phyloP scores from a whole-genome alignment of 2,888 invertebrate species.

The Megalurothrips usitatus region DNA sequence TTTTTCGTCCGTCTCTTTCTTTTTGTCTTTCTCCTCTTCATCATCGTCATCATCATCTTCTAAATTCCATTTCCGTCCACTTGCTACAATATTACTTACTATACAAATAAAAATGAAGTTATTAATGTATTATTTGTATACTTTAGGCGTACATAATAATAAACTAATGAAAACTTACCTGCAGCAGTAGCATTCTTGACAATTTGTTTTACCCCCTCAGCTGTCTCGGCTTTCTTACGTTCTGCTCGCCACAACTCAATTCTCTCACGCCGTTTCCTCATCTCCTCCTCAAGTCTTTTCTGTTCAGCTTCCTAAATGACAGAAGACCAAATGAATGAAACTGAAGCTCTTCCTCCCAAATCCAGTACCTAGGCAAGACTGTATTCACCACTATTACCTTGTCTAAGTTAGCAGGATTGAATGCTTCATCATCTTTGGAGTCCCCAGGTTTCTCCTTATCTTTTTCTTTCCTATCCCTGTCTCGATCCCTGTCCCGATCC shows the following conservation, averaged over 20 bases:
- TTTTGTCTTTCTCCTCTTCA: conserved; percentile 50
- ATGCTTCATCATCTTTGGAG: conserved; percentile 55
- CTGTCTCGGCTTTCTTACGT: conserved; percentile 76
- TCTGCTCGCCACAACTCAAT: conserved; percentile 96
- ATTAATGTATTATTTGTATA: not conserved
- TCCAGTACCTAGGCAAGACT: not conserved
- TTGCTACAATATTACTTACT: not conserved
- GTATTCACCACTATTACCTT: conserved; percentile 52
- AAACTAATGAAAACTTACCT: not conserved
- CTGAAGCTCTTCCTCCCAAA: not conserved
- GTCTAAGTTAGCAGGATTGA: conserved; percentile 68
- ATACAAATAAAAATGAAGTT: not conserved
- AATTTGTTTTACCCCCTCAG: conserved; percentile 68
- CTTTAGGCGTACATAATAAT: not conserved
- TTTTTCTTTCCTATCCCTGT: conserved; percentile 54
- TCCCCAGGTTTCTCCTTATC: conserved; percentile 57
- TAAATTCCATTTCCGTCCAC: conserved; percentile 73
- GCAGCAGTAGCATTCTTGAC: conserved; percentile 17
- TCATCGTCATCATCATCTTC: conserved; percentile 96
- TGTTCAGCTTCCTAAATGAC: conserved; percentile 75
- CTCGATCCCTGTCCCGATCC: conserved; percentile 44
- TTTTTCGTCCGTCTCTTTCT: conserved; percentile 42
- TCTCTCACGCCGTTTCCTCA: conserved; percentile 91
- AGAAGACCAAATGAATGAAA: conserved; percentile 28
- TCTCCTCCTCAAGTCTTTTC: conserved; percentile 83